These are phyloP conservation scores for Conus ventricosus DNA, from an alignment of 1,140 invertebrate species.

Conservation along the genomic window DNA sequence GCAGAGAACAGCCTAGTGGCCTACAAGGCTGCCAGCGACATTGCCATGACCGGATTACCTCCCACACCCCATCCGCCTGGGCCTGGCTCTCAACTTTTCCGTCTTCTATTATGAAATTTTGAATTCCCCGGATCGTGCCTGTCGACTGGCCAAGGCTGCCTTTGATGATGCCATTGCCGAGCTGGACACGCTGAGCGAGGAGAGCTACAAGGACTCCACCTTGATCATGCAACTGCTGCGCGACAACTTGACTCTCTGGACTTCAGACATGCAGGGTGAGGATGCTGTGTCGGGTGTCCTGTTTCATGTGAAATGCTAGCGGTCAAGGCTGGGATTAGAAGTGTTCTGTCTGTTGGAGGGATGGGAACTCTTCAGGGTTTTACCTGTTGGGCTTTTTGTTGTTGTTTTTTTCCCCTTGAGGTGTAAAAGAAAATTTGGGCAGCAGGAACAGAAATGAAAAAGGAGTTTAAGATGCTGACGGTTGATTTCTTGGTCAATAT, in stretches of 20 bases:
- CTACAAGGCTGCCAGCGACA: conserved; percentile 97
- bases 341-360: too few relatives aligned
- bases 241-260: conserved; percentile 99
- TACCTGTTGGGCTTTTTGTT: too few relatives aligned
- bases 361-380: too few relatives aligned
- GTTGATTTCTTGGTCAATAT: too few relatives aligned
- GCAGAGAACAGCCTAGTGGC: conserved; percentile 96
- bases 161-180: conserved; percentile 99
- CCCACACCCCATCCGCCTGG: conserved; percentile 93
- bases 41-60: conserved; percentile 94
- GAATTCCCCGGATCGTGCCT: conserved; percentile 89
- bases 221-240: conserved; percentile 98
- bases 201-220: conserved; percentile 98
- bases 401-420: too few relatives aligned
- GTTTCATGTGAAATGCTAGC: background rate
- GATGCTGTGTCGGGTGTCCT: conserved; percentile 20
- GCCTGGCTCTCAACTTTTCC: conserved; percentile 94
- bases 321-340: too few relatives aligned
- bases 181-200: conserved; percentile 96
- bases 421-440: too few relatives aligned
- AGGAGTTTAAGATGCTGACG: too few relatives aligned
- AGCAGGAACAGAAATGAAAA: too few relatives aligned
- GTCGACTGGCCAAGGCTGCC: conserved; percentile 79
- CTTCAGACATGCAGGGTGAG: conserved; percentile 95
- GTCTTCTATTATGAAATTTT: conserved; percentile 99